Evolutionary conservation across 2,888 invertebrate genomes (phyloP).

Genomic region (Rhyacophila evoluta): DNA sequence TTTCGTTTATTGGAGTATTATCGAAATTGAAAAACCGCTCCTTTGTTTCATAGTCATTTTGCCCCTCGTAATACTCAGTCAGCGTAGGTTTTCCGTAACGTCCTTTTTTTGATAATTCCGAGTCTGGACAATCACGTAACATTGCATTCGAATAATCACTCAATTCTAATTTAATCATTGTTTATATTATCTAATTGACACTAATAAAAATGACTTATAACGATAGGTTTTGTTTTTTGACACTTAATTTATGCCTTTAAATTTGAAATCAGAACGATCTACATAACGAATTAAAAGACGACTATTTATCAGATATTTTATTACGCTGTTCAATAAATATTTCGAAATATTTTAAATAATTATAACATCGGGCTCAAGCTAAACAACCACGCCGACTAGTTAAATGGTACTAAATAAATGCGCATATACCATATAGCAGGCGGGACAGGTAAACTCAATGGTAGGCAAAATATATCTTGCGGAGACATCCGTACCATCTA

Average conservation of each 20-base stretch:
- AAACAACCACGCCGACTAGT: neutral
- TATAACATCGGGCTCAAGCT: neutral
- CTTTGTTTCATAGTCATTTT: slow-evolving; percentile 33
- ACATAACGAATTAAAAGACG: neutral
- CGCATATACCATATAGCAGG: neutral
- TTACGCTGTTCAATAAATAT: too few species aligned
- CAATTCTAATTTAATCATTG: slow-evolving; percentile 31
- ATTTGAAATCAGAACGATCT: neutral
- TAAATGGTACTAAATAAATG: neutral
- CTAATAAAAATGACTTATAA: neutral
- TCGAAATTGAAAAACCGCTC: slow-evolving; percentile 46
- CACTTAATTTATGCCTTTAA: neutral
- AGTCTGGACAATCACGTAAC: slow-evolving; percentile 23
- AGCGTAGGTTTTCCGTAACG: neutral
- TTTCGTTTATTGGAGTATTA: slow-evolving; percentile 46
- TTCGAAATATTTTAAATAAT: neutral
- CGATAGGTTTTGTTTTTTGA: neutral
- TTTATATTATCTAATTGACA: neutral
- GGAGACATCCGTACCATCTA: slow-evolving; percentile 17
- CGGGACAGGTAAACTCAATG: neutral
- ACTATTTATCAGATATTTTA: too few species aligned
- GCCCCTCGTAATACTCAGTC: slow-evolving; percentile 27
- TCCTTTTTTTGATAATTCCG: neutral
- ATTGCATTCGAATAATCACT: slow-evolving; percentile 34
- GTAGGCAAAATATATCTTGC: neutral